phyloP scores from a whole-genome alignment of 1,140 invertebrate genomes.

The Metaphire vulgaris region DNA sequence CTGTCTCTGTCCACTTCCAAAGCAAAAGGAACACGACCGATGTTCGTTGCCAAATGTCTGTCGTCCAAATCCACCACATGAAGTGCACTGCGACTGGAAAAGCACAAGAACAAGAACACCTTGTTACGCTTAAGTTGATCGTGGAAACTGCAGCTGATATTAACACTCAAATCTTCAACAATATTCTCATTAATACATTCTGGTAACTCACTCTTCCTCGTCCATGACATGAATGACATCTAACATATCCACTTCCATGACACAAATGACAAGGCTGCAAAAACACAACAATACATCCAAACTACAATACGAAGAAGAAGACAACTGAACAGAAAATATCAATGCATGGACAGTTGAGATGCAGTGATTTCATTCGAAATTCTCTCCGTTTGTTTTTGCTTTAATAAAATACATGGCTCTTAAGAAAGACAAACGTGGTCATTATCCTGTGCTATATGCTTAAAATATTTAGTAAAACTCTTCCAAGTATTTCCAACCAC shows the following conservation, averaged over 20 bases:
- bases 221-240: slow-evolving; percentile 35
- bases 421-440: no score
- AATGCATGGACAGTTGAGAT: not conserved
- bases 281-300: not conserved
- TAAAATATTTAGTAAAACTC: no score
- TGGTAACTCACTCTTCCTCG: slow-evolving; percentile 32
- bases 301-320: not conserved
- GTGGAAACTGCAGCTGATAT: no score
- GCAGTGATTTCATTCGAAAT: not conserved
- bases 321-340: not conserved
- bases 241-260: slow-evolving; percentile 32
- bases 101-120: not conserved
- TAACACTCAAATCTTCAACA: no score
- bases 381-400: no score
- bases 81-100: not conserved
- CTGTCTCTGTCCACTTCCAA: not conserved
- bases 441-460: no score
- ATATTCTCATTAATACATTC: not conserved
- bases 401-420: no score
- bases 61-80: not conserved
- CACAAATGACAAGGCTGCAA: slow-evolving; percentile 36
- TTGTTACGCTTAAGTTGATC: not conserved
- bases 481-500: no score
- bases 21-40: not conserved
- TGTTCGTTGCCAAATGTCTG: not conserved